phyloP scores from a whole-genome alignment of 2,797 vertebrate species.

The Strix occidentalis region DNA sequence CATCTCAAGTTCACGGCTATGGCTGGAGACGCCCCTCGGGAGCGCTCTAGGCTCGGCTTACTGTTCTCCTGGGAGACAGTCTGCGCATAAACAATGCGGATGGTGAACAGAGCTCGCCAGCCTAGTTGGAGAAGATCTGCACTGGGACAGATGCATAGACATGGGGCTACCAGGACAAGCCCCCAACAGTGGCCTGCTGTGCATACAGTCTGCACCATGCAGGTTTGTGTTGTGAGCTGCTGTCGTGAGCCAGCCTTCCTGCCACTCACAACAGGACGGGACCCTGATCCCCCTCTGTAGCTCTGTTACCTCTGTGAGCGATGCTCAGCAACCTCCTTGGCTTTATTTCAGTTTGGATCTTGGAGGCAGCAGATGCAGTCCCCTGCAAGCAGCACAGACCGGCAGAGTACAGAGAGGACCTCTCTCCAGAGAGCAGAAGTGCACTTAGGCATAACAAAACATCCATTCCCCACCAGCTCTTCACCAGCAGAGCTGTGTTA shows the following conservation, averaged over 20 bases:
- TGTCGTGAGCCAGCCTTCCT: not conserved
- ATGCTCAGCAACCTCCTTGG: not conserved
- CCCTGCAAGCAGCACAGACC: fast-evolving
- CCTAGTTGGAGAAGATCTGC: not conserved
- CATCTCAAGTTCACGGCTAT: not conserved
- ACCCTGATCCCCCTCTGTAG: not conserved
- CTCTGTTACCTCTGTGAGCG: not conserved
- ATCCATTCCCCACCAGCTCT: not conserved
- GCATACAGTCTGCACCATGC: fast-evolving
- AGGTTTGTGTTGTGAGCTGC: not conserved
- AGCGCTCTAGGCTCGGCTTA: not conserved
- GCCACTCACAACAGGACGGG: not conserved
- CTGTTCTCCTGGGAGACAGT: not conserved
- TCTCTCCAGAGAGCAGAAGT: not conserved
- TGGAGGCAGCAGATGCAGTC: not conserved
- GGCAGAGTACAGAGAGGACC: not conserved
- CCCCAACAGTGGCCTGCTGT: fast-evolving
- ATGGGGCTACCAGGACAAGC: not conserved
- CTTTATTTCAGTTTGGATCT: not conserved
- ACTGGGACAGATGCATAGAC: not conserved
- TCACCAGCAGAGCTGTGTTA: not conserved
- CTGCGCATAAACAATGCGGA: not conserved
- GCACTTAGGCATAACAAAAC: not conserved
- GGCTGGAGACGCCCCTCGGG: not conserved
- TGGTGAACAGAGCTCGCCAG: not conserved